Conservation (phyloP, 2,797 vertebrate genomes). For the Mus spretus region DNA sequence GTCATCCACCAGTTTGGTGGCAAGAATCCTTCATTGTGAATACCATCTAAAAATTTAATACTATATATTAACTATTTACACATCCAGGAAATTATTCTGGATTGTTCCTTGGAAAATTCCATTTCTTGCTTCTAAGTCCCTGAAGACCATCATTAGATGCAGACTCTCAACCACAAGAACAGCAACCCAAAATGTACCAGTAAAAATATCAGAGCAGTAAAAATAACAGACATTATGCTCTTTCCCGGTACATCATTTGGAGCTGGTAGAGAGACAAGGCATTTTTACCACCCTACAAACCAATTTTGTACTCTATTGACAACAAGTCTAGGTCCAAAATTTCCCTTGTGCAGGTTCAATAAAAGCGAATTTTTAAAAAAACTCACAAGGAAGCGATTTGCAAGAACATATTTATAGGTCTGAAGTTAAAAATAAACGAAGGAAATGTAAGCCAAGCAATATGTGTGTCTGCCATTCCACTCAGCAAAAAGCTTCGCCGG, state of each 20-base stretch:
- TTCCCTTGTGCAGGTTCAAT: conserved; percentile 55
- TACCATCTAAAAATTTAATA: background rate
- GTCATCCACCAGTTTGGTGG: conserved; percentile 25
- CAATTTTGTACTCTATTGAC: conserved; percentile 50
- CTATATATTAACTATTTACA: conserved; percentile 26
- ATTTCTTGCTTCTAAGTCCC: conserved; percentile 54
- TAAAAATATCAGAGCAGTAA: conserved; percentile 68
- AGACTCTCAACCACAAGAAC: conserved; percentile 54
- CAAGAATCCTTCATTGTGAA: background rate
- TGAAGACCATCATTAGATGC: conserved; percentile 59
- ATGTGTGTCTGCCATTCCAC: conserved; percentile 72
- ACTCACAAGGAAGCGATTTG: conserved; percentile 66
- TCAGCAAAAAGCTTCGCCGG: conserved; percentile 77
- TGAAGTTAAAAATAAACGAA: conserved; percentile 79
- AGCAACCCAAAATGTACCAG: conserved; percentile 61
- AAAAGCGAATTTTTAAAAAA: conserved; percentile 42
- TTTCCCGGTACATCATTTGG: conserved; percentile 29
- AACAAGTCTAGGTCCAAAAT: conserved; percentile 63
- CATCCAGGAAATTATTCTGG: conserved; percentile 55
- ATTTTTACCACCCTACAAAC: conserved; percentile 38
- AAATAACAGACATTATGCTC: conserved; percentile 60
- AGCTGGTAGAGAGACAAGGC: background rate
- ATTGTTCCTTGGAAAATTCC: conserved; percentile 54
- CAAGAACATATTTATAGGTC: conserved; percentile 74
- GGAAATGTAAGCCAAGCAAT: conserved; percentile 77